These are phyloP conservation scores for Heterotis niloticus DNA, from an alignment of 2,113 vertebrate genomes.

Conservation along the genomic window DNA sequence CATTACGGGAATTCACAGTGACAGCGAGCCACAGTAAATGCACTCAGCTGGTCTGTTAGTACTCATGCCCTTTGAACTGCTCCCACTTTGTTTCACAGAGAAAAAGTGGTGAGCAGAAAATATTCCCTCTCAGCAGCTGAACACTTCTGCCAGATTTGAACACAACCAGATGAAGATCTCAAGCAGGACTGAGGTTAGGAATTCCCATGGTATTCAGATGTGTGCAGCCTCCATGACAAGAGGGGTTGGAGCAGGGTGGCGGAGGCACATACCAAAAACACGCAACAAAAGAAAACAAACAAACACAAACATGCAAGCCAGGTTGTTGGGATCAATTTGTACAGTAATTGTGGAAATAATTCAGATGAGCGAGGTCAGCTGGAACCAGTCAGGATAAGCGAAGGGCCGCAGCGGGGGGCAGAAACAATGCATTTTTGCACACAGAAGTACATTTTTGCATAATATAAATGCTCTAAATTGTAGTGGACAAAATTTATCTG, in stretches of 20 bases:
- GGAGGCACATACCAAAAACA: slow-evolving; percentile 16
- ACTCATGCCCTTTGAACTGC: not conserved
- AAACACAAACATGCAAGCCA: not conserved
- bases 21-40: not conserved
- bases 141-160: not conserved
- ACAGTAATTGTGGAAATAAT: slow-evolving; percentile 29
- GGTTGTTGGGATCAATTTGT: slow-evolving; percentile 28
- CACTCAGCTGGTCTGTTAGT: not conserved
- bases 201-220: slow-evolving; percentile 10
- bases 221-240: not conserved
- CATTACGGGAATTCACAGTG: not conserved
- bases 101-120: not conserved
- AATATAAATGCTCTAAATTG: not conserved
- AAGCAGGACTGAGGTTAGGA: not conserved
- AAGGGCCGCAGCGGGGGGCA: not conserved
- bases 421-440: not conserved
- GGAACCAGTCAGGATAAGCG: slow-evolving; percentile 19
- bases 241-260: not conserved
- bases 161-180: not conserved
- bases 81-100: not conserved
- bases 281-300: no score
- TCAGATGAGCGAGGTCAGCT: slow-evolving; percentile 27
- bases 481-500: not conserved
- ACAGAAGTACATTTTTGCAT: not conserved
- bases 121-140: not conserved